Base-by-base conservation (phyloP, 2,113 vertebrate species). In the Myanophis thanlyinensis region DNA sequence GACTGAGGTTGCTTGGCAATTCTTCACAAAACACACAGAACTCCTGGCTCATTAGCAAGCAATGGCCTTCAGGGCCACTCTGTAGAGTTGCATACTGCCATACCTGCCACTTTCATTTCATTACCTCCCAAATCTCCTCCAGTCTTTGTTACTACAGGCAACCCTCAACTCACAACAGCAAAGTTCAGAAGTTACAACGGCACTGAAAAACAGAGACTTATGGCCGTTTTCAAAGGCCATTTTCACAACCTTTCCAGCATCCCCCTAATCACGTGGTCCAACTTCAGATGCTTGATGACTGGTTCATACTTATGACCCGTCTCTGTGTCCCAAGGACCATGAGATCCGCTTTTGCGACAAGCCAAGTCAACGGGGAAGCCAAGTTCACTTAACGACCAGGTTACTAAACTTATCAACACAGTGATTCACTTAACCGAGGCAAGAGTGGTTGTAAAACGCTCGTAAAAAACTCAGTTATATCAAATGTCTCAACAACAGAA, bases 11-110 rank as follows among this genome's bases (percentile, higher is more conserved):
- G 89, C 91, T 95, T 93, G 94, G 40, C 0, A 47, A 94, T 89
- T 46, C 48, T 0, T 92, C 93, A 94, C 90, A 89, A 95, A 67
- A 67, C 94, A 96, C 54, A 52, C 0, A 1, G 59, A 88, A 86
- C 90, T 95, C 94, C 91, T 92, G 94, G 94, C 96, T 96, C 96
- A 96, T 95, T 96, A 94, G 89, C 85, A 95, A 93, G 93, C 93
- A 92, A 95, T 89, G 86, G 93, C 95, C 96, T 95, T 95, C 96
- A 96, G 94, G 96, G 96, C 95, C 93, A 95, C 93, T 93, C 95
- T 93, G 59, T n/a, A 95, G 94, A 80, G 51, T 92, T 96, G 96
- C 94, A 90, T 90, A 92, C 94, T 90, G 95, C 18, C 89, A 89
- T 0, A 0, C 12, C 0, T 92, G 67, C 87, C 90, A 90, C 93